Percentiles rank a stretch among this genome's conserved stretches.
Evolutionary conservation across 1,140 invertebrate species (phyloP).

Genomic region (Brachionus rubens): DNA sequence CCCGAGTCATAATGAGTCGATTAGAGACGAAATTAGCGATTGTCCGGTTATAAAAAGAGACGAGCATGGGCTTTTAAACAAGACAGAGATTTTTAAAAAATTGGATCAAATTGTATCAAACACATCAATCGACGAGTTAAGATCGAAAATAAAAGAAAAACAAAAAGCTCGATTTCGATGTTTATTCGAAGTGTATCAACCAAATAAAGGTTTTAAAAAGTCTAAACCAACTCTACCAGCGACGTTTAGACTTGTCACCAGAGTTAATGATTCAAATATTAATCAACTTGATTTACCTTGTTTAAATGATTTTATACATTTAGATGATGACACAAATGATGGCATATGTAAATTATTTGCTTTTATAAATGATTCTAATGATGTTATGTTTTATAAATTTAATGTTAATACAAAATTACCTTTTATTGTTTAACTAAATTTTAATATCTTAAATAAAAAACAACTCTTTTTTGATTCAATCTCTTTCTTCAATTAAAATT

Average conservation of each 20-base stretch:
- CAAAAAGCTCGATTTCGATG: background rate
- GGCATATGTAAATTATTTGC: background rate
- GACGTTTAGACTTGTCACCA: background rate
- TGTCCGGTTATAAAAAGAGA: background rate
- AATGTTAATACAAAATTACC: slow-evolving; percentile 10
- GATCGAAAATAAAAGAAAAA: background rate
- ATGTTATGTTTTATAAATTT: slow-evolving; percentile 38
- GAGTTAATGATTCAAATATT: background rate
- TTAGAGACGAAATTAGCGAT: background rate
- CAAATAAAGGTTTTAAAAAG: slow-evolving; percentile 16
- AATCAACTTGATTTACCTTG: background rate
- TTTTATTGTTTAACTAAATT: background rate
- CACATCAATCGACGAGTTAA: background rate
- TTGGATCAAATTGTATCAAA: background rate
- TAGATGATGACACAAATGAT: background rate
- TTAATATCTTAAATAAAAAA: too few species aligned
- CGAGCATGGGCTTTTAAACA: background rate
- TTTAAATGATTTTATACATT: slow-evolving; percentile 9
- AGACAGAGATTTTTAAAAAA: slow-evolving; percentile 4
- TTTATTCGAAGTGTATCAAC: background rate
- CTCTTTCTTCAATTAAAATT: too few species aligned
- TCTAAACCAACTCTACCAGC: background rate
- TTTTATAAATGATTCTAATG: slow-evolving; percentile 14
- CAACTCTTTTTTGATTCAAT: too few species aligned
- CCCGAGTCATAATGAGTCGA: background rate